Evolutionary conservation across 1,140 invertebrate genomes (phyloP).

Genomic region (Neodiprion pinetum): DNA sequence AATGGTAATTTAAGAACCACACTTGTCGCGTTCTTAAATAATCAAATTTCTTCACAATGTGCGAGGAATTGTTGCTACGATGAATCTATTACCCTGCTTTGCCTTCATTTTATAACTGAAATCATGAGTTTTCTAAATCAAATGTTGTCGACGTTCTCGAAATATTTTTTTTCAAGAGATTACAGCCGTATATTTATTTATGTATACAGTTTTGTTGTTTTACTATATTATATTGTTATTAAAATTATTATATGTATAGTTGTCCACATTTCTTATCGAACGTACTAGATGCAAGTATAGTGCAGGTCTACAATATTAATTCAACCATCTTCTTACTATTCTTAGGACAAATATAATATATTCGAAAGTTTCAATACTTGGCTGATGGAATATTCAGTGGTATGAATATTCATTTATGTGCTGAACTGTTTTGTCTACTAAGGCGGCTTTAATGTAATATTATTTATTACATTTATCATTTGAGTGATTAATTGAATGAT

Average conservation of each 20-base stretch:
- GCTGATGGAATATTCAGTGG: not conserved
- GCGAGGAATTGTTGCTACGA: not conserved
- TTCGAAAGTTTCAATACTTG: not conserved
- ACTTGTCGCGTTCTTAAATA: not conserved
- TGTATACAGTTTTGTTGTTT: not conserved
- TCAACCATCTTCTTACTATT: no score
- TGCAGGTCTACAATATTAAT: no score
- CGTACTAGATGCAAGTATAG: no score
- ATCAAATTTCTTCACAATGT: not conserved
- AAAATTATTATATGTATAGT: not conserved
- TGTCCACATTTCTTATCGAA: no score
- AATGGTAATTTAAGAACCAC: no score
- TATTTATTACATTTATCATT: constrained; percentile 38
- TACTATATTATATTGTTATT: constrained; percentile 1
- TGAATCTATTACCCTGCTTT: constrained; percentile 1
- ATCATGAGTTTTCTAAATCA: not conserved
- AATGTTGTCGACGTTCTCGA: not conserved
- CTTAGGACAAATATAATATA: not conserved
- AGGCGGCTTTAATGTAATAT: constrained; percentile 29
- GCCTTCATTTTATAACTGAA: not conserved
- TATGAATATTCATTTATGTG: not conserved
- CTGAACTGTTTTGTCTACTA: not conserved
- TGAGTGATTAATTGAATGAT: constrained; percentile 28
- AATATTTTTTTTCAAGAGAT: not conserved
- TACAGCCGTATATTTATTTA: not conserved